A percentile compares a stretch with the other conserved stretches of the same genome.
These are phyloP conservation scores for Andrena minutula DNA, from an alignment of 2,888 invertebrate genomes.

Conservation along the genomic window DNA sequence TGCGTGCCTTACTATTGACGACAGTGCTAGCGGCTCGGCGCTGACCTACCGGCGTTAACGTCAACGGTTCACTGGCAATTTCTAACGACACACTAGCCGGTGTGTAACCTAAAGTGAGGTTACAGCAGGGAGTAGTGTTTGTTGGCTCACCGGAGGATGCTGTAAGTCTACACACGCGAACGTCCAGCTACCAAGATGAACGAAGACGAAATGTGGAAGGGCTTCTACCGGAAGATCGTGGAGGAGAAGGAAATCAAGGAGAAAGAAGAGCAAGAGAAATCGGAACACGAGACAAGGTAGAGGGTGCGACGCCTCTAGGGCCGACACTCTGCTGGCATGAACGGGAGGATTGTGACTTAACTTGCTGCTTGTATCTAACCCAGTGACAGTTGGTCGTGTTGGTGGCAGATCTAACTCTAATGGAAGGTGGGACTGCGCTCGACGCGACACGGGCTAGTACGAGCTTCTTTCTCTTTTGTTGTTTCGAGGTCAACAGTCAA, in stretches of 20 bases:
- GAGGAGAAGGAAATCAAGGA: conserved; percentile 88
- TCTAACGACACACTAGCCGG: not conserved
- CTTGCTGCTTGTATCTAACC: conserved; percentile 3
- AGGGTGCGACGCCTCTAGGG: not conserved
- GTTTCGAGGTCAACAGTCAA: not conserved
- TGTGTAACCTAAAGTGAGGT: conserved; percentile 32
- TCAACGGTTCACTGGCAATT: conserved; percentile 34
- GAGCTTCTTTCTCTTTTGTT: not conserved
- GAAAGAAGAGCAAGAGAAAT: conserved; percentile 88
- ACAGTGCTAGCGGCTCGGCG: conserved; percentile 33
- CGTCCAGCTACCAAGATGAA: conserved; percentile 83
- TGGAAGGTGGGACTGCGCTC: not conserved
- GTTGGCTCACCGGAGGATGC: conserved; percentile 25
- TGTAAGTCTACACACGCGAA: not conserved
- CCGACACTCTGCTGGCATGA: not conserved
- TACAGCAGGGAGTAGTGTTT: not conserved
- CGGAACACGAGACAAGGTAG: conserved; percentile 90
- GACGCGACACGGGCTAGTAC: not conserved
- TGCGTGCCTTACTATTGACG: conserved; percentile 30
- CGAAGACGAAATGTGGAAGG: conserved; percentile 93
- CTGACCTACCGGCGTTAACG: conserved; percentile 56
- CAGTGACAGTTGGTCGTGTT: conserved; percentile 5
- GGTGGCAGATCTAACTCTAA: not conserved
- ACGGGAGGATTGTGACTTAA: not conserved
- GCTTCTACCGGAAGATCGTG: conserved; percentile 86